Evolutionary conservation across 1,140 invertebrate genomes (phyloP).

Genomic region (Drosophila ficusphila): DNA sequence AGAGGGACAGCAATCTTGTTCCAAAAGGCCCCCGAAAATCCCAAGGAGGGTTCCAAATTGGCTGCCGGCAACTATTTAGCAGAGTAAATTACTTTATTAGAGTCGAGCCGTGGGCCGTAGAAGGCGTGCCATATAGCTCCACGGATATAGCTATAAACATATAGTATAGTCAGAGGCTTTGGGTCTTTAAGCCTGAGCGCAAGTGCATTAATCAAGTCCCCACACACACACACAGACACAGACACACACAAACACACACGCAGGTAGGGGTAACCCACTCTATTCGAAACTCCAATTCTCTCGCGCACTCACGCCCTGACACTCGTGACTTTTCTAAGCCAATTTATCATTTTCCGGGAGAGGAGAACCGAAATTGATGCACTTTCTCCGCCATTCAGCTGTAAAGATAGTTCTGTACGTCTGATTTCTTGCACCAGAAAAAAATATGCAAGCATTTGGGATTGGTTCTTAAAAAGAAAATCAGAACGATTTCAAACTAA

Average conservation of each 20-base stretch:
- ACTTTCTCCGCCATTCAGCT: conserved; percentile 56
- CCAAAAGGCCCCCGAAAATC: conserved; percentile 26
- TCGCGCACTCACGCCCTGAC: conserved; percentile 69
- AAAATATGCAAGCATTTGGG: not conserved
- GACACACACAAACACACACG: too few relatives aligned
- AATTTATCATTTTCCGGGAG: conserved; percentile 63
- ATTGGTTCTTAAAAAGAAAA: not conserved
- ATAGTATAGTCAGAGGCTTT: conserved; percentile 11
- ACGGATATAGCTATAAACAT: not conserved
- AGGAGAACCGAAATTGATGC: conserved; percentile 44
- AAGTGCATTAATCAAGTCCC: conserved; percentile 75
- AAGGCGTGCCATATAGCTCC: conserved; percentile 51
- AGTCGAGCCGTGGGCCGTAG: conserved; percentile 47
- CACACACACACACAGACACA: conserved; percentile 40
- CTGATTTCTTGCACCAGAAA: conserved; percentile 8
- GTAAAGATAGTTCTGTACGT: conserved; percentile 25
- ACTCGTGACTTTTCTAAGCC: conserved; percentile 76
- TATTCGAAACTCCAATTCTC: conserved; percentile 37
- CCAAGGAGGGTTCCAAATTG: conserved; percentile 42
- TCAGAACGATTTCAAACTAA: too few relatives aligned
- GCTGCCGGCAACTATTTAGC: conserved; percentile 74
- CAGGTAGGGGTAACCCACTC: conserved; percentile 40
- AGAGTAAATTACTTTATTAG: conserved; percentile 76
- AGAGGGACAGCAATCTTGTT: conserved; percentile 21
- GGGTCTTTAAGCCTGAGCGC: conserved; percentile 26